phyloP scores from a whole-genome alignment of 1,140 invertebrate genomes.

The Tigriopus japonicus region DNA sequence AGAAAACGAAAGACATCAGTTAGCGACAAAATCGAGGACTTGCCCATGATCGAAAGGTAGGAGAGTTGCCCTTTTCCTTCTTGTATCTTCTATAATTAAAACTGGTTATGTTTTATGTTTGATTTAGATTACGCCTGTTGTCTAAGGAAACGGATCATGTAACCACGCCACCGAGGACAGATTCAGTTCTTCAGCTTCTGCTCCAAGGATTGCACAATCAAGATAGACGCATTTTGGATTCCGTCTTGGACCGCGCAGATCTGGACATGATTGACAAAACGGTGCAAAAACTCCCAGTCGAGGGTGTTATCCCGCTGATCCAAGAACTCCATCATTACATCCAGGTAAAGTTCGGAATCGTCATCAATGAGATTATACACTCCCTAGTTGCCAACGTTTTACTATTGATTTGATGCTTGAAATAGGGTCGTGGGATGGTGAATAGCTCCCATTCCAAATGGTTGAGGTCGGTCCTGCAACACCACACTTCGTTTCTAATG shows the following conservation, averaged over 20 bases:
- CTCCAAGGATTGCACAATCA: constrained; percentile 5
- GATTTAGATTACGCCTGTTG: background rate
- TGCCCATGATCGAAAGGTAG: background rate
- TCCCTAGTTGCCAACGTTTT: no score
- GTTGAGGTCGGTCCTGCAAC: background rate
- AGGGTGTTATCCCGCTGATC: background rate
- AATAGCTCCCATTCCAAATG: constrained; percentile 1
- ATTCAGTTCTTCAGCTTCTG: constrained; percentile 4
- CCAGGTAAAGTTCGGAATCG: background rate
- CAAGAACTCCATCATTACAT: constrained; percentile 5
- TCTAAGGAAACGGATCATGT: background rate
- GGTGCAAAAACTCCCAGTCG: background rate
- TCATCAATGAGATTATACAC: no score
- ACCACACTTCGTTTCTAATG: constrained; percentile 6
- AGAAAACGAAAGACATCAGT: background rate
- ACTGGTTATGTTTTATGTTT: no score
- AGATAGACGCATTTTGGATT: background rate
- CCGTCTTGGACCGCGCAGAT: constrained; percentile 4
- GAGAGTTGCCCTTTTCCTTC: no score
- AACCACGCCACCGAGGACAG: background rate
- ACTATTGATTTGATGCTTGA: no score
- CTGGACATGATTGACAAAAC: constrained; percentile 1
- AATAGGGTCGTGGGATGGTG: constrained; percentile 2
- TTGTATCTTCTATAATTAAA: no score
- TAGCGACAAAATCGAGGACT: background rate